Evolutionary conservation across 2,113 vertebrate genomes (phyloP).

Genomic region (Clarias gariepinus): DNA sequence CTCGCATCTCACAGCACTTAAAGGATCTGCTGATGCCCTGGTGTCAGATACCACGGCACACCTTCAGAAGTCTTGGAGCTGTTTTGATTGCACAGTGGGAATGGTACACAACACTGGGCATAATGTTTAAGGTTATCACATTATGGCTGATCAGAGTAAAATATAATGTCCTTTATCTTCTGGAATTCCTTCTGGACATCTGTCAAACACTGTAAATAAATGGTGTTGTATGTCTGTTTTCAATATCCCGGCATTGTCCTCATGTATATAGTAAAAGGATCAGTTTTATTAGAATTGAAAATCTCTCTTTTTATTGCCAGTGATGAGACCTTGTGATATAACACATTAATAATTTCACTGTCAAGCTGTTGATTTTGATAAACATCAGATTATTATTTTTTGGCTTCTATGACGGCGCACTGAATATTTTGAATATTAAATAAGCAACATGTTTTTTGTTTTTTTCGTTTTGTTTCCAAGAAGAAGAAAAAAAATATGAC

Average conservation of each 20-base stretch:
- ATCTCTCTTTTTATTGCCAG: background rate
- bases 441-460: constrained; percentile 38
- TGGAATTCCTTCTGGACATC: background rate
- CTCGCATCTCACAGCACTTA: no score
- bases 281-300: background rate
- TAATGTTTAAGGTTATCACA: no score
- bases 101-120: no score
- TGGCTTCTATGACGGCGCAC: background rate
- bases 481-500: constrained; percentile 42
- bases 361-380: no score
- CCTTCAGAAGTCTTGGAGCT: no score
- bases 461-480: constrained; percentile 44
- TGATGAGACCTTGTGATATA: background rate
- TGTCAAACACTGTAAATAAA: background rate
- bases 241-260: background rate
- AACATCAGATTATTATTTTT: background rate
- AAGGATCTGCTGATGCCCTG: no score
- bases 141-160: background rate
- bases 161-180: background rate
- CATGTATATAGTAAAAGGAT: background rate
- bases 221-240: no score
- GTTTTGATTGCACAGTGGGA: no score
- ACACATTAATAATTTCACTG: background rate
- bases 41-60: no score
- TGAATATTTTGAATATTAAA: background rate